Evolutionary conservation across 2,113 vertebrate genomes (phyloP).

Genomic region (Athene cunicularia): DNA sequence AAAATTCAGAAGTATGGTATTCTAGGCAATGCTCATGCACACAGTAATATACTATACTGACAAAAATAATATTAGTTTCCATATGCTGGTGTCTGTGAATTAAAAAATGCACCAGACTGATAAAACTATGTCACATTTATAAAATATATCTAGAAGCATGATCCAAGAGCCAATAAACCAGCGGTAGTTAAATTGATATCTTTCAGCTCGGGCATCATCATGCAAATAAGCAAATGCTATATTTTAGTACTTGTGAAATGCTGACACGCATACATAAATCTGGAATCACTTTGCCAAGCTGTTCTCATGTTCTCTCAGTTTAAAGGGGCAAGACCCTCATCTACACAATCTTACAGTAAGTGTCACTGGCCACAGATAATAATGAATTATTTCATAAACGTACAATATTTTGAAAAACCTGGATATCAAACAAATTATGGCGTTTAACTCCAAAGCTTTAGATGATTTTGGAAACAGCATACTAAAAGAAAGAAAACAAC

Average conservation of each 20-base stretch:
- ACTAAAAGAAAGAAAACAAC: not conserved
- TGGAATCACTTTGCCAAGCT: conserved; percentile 15
- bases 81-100: not conserved
- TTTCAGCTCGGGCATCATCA: not conserved
- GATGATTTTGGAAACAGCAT: not conserved
- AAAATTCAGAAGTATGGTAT: not conserved
- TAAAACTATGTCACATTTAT: not conserved
- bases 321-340: not conserved
- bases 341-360: not conserved
- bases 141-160: not conserved
- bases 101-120: not conserved
- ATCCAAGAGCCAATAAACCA: not conserved
- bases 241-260: conserved; percentile 50
- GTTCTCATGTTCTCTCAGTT: not conserved
- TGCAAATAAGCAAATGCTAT: not conserved
- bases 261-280: conserved; percentile 41
- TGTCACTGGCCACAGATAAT: not conserved
- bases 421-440: not conserved
- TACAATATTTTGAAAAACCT: not conserved
- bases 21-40: not conserved
- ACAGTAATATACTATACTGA: not conserved
- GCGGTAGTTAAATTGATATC: not conserved
- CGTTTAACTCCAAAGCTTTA: not conserved
- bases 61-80: not conserved
- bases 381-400: not conserved